Evolutionary conservation across 53 echinoderm and acorn worm species (phyloP).

Genomic region (Apostichopus leukothele): DNA sequence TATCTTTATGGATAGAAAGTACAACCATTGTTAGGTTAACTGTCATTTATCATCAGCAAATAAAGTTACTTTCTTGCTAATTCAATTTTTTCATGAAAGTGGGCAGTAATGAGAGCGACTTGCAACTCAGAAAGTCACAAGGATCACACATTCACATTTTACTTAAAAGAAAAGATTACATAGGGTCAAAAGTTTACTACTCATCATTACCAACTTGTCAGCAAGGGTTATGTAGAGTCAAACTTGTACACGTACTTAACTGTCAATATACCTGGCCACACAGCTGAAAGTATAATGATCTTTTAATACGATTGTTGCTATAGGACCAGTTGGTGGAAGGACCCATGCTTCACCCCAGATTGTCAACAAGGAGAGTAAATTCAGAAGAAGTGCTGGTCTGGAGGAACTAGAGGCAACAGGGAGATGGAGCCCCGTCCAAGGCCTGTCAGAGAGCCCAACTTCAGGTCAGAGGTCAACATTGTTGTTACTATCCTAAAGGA

Average conservation of each 20-base stretch:
- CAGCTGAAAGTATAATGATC: background rate
- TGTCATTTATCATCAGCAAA: too few relatives aligned
- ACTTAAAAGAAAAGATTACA: background rate
- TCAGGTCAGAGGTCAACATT: slow-evolving; percentile 57
- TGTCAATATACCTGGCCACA: background rate
- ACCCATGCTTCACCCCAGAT: slow-evolving; percentile 95
- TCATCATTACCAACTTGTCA: background rate
- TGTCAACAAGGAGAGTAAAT: slow-evolving; percentile 97
- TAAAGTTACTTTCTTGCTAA: too few relatives aligned
- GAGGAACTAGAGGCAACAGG: slow-evolving; percentile 87
- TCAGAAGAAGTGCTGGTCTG: slow-evolving; percentile 94
- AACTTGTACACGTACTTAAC: too few relatives aligned
- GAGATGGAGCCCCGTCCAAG: slow-evolving; percentile 78
- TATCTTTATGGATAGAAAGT: too few relatives aligned
- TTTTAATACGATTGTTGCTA: background rate
- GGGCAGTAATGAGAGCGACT: too few relatives aligned
- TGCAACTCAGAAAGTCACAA: too few relatives aligned
- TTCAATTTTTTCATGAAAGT: too few relatives aligned
- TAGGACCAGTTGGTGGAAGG: slow-evolving; percentile 84
- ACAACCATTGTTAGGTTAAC: too few relatives aligned
- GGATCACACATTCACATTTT: too few relatives aligned
- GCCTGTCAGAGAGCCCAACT: slow-evolving; percentile 90
- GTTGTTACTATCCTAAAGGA: too few relatives aligned
- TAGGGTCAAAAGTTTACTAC: background rate
- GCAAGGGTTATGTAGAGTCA: background rate